Evolutionary conservation across 1,140 invertebrate species (phyloP), one percentile per base, ranked within the genome.

Genomic region (Drosophila micromelanica): DNA sequence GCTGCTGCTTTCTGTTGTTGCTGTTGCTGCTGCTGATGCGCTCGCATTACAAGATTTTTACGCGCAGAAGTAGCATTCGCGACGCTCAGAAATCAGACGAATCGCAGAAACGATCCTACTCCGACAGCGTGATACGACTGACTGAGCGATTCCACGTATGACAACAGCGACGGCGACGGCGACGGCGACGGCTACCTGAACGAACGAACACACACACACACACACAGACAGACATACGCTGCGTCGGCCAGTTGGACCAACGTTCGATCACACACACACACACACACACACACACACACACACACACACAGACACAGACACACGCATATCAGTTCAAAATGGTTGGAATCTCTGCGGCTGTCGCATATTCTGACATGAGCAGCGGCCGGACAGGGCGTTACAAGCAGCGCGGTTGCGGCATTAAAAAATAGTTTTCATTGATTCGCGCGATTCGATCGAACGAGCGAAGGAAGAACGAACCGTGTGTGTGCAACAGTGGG

Each of bases 61-160:
- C 74, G 77, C 70, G 70, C 48, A 59, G 57, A 49, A 63, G 45
- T 43, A 59, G 43, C 69, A 71, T 57, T 62, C 59, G 65, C 59
- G 69, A 69, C 67, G 54, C 46, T 59, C 76, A 69, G 13, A 67
- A 69, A 80, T 75, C 57, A 72, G 65, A 80, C 78, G 82, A 86
- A 78, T 76, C 78, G 82, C 59, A 62, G 57, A 79, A 77, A 79
- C 84, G 84, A 89, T 90, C 84, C 84, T 89, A 89, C 85, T 90
- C 80, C 84, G 85, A 89, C 84, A 89, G 80, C 80, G 84, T 89
- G 79, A 77, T 89, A 80, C 76, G 71, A 89, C 80, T 89, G 85
- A 89, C 76, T 76, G 76, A 65, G 55, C 67, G 76, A 80, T 62
- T 65, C 78, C 77, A 74, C 46, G 80, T 82, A 84, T 84, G 84